Evolutionary conservation across 2,797 vertebrate species (phyloP).

Genomic region (Silurus aristotelis): DNA sequence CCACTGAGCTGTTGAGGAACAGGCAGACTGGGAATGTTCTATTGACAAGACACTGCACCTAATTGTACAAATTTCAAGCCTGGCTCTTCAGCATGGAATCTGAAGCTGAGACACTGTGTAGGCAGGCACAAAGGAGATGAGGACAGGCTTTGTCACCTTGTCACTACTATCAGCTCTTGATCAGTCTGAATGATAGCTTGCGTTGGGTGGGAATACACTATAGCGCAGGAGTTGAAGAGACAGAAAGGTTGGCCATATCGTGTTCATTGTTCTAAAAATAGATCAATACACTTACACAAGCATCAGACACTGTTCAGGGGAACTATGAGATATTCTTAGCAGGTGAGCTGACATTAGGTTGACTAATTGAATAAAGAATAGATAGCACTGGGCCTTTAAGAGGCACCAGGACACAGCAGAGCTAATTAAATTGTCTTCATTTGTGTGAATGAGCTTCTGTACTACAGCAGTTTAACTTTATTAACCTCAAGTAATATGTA

Average conservation of each 20-base stretch:
- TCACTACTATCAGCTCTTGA: slow-evolving; percentile 39
- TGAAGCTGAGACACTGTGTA: slow-evolving; percentile 1
- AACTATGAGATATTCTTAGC: neutral
- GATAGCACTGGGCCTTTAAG: slow-evolving; percentile 7
- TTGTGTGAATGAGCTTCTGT: slow-evolving; percentile 20
- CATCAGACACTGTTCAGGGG: neutral
- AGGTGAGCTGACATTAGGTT: neutral
- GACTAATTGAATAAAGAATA: slow-evolving; percentile 5
- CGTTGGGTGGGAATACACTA: slow-evolving; percentile 13
- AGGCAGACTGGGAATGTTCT: neutral
- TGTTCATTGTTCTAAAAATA: neutral
- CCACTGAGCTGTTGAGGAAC: neutral
- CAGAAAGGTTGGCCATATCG: neutral
- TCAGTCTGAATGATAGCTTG: slow-evolving; percentile 24
- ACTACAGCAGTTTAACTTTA: slow-evolving; percentile 14
- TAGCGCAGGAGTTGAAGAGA: neutral
- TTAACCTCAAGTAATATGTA: slow-evolving; percentile 23
- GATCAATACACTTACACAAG: neutral
- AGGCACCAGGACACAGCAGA: neutral
- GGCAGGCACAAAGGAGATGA: slow-evolving; percentile 9
- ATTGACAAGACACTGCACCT: neutral
- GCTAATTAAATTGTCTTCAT: slow-evolving; percentile 23
- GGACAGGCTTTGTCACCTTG: slow-evolving; percentile 36
- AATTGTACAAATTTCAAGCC: slow-evolving; percentile 11
- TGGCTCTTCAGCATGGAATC: slow-evolving; percentile 11